Evolutionary conservation across 2,797 vertebrate genomes (phyloP).

Genomic region (Loriculus beryllinus): DNA sequence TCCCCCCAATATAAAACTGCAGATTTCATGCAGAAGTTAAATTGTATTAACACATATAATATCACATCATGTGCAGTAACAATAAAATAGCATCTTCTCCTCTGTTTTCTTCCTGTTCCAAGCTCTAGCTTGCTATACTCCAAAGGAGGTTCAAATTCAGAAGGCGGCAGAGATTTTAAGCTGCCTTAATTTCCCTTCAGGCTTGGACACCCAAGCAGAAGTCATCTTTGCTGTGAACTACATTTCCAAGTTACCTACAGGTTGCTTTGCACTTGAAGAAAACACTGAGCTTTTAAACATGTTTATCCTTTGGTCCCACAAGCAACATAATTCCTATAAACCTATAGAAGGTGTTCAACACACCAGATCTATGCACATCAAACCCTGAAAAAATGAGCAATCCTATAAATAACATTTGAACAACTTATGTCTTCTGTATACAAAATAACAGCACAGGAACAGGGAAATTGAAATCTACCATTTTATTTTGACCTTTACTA

Average conservation of each 20-base stretch:
- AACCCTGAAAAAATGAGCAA: neutral
- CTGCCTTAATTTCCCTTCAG: neutral
- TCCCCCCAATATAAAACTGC: neutral
- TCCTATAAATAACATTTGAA: neutral
- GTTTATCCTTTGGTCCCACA: neutral
- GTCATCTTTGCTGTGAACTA: neutral
- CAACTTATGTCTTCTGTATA: neutral
- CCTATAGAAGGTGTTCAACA: neutral
- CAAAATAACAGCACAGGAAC: neutral
- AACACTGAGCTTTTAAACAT: neutral
- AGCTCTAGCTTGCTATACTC: neutral
- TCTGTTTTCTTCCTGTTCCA: neutral
- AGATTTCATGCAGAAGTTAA: neutral
- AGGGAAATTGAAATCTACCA: neutral
- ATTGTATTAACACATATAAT: neutral
- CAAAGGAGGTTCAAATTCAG: neutral
- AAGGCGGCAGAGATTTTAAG: neutral
- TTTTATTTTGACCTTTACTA: neutral
- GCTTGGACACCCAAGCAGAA: neutral
- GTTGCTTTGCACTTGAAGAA: neutral
- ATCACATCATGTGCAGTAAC: neutral
- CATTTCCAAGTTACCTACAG: neutral
- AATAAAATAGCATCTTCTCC: neutral
- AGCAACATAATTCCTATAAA: neutral
- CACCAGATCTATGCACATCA: neutral